Base-by-base conservation (phyloP, 2,888 invertebrate genomes). In the Tetrapedia diversipes region DNA sequence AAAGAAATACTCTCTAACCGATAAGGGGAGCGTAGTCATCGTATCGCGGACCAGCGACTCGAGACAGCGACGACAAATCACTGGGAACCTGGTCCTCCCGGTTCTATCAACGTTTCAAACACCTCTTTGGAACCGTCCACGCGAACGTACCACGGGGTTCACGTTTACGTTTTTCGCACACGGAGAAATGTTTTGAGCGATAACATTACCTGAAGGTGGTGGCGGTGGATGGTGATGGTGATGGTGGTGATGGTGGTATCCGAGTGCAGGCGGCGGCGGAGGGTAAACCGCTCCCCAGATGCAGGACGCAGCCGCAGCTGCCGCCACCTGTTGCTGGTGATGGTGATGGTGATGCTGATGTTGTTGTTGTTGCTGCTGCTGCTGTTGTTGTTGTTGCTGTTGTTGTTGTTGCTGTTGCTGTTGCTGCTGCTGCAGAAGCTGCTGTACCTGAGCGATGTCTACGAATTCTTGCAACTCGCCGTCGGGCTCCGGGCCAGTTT, bases 391-490 rank as follows among this genome's bases (percentile, higher is more conserved):
- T 41, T 91, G 90, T 74, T 94, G 94, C 89, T 96, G 93, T 83
- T 96, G 93, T 86, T 96, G 86, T 0, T 86, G 88, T 22, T 86
- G 89, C 74, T 66, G 90, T 14, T 84, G 87, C 69, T 43, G 91
- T 37, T 90, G 89, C 74, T 91, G 90, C 83, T 94, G 94, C 91
- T 96, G 93, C 86, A 96, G 93, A 86, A 96, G 92, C 91, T 96
- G 94, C 89, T 96, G 96, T 91, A 96, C 96, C 91, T 96, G 96
- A 71, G 96, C 94, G 88, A 96, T 96, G 92, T 96, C 96, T 91
- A 96, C 96, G 92, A 96, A 96, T 92, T 96, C 96, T 71, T 90
- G 89, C 39, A 90, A 83, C 71, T 90, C 91, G 69, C 89, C 89
- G 75, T 89, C 93, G 88, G 85, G 92, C 56, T 89, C 88, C 41